Base-by-base conservation (phyloP, 2,113 vertebrate species). In the Butorides virescens region DNA sequence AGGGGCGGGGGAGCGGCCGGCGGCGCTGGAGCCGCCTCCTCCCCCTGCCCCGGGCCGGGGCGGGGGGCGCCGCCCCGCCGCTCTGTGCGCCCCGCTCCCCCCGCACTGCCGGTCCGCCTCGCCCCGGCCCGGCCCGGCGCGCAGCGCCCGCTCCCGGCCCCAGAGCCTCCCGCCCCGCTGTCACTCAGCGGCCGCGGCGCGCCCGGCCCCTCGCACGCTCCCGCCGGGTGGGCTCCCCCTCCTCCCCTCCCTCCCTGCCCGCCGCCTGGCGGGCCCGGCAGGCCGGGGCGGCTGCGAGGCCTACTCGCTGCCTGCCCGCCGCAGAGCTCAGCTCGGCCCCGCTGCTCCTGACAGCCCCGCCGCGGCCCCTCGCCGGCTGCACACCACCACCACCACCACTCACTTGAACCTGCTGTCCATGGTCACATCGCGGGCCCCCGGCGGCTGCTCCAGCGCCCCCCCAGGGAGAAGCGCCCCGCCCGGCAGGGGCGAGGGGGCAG, bases 371-470 rank as follows among this genome's bases (percentile, higher is more conserved):
- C 55, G 23, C 65, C 65, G 42, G 13, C 62, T 20, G 47, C n/a
- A 14, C n/a, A n/a, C n/a, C n/a, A n/a, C n/a, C 25, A 10, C 5
- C 25, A 4, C 5, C 81, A 27, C 25, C 81, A 91, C 98, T 99
- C 98, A 99, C 99, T 98, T 99, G 98, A 98, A 98, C 97, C 99
- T 98, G 98, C 98, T 97, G 98, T 99, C 99, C 99, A 99, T 99
- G 98, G 96, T 98, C 93, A 95, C 99, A 99, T 99, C 98, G 98
- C 98, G 98, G 97, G 98, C 93, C 97, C 95, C 21, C 97, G 96
- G 79, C 94, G 88, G 97, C 95, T 84, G 96, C 80, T 93, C 63
- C 86, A 80, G 50, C 74, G 76, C 50, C 68, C 55, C n/a, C n/a
- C 34, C 90, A 10, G 34, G 70, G 82, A 63, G 26, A 73, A 50